These are phyloP conservation scores for Callocephalon fimbriatum DNA, from an alignment of 2,113 vertebrate genomes.

Conservation along the genomic window DNA sequence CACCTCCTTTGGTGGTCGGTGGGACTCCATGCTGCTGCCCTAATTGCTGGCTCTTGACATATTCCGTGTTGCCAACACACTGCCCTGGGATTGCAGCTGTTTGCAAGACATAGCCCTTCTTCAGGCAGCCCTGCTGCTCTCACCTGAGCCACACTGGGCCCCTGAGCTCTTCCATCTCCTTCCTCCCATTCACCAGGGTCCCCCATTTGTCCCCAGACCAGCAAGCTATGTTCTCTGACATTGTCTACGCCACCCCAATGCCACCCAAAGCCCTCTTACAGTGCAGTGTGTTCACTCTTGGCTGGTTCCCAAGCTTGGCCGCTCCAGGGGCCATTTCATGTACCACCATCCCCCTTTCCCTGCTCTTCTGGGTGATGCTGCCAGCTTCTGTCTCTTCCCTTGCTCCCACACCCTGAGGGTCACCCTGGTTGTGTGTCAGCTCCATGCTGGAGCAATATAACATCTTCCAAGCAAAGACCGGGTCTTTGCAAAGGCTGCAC, in stretches of 20 bases:
- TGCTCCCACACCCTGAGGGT: neutral
- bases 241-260: rapidly evolving
- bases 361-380: neutral
- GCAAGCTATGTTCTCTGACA: neutral
- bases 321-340: neutral
- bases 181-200: neutral
- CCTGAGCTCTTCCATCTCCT: neutral
- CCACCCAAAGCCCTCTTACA: neutral
- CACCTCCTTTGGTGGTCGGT: neutral
- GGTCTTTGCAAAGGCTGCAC: neutral
- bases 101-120: neutral
- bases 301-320: neutral
- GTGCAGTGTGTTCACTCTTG: neutral
- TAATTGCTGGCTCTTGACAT: neutral
- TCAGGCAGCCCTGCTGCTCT: neutral
- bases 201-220: neutral
- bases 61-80: neutral
- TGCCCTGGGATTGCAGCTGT: neutral
- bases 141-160: rapidly evolving
- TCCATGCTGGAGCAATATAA: neutral
- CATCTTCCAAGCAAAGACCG: neutral
- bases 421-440: neutral
- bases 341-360: neutral
- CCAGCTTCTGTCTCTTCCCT: neutral
- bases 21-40: neutral